These are phyloP conservation scores for Anastatus disparis DNA, from an alignment of 1,140 invertebrate genomes.

Conservation along the genomic window DNA sequence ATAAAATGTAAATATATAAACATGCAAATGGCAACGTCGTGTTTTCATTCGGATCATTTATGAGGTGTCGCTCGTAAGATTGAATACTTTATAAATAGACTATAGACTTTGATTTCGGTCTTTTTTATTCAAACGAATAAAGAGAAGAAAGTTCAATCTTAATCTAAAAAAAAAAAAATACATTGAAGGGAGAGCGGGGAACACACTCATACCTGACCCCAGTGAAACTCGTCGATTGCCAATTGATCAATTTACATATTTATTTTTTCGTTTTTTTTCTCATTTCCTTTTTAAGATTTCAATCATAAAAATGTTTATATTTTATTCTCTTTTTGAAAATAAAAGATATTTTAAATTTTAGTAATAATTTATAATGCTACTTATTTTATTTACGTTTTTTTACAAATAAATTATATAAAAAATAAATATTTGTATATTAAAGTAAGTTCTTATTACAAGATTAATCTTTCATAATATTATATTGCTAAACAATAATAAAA, in stretches of 20 bases:
- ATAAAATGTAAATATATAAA: conserved; percentile 38
- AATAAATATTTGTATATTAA: too few species aligned
- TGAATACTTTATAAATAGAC: conserved; percentile 29
- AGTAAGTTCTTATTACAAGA: too few species aligned
- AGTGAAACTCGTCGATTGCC: conserved; percentile 63
- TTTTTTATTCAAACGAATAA: conserved; percentile 16
- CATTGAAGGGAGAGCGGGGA: conserved; percentile 60
- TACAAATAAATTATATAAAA: too few species aligned
- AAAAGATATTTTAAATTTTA: neutral
- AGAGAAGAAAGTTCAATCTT: conserved; percentile 50
- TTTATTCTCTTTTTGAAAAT: neutral
- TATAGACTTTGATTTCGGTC: too few species aligned
- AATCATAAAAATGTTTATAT: neutral
- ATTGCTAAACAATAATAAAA: too few species aligned
- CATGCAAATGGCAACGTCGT: conserved; percentile 59
- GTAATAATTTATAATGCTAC: neutral
- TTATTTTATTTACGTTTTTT: too few species aligned
- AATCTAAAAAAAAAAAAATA: conserved; percentile 61
- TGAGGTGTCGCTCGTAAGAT: conserved; percentile 55
- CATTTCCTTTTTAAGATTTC: neutral
- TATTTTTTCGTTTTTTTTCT: too few species aligned
- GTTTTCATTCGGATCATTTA: conserved; percentile 57
- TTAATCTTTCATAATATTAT: too few species aligned
- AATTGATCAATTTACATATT: conserved; percentile 48
- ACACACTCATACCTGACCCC: conserved; percentile 66